phyloP scores from a whole-genome alignment of 2,113 vertebrate genomes.

The Myotis davidii region DNA sequence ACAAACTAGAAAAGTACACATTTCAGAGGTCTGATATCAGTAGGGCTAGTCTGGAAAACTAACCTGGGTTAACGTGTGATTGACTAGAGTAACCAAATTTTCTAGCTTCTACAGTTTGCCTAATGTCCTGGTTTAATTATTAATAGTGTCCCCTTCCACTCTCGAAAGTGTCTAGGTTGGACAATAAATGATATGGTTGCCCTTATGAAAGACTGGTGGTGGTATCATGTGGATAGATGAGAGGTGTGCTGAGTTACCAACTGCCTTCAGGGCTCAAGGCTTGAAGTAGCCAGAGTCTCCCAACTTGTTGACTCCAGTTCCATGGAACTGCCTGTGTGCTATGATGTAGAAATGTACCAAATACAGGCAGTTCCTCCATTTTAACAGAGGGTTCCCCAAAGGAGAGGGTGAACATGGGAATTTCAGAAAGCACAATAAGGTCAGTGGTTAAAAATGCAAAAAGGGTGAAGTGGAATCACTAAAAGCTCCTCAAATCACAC shows the following conservation, averaged over 20 bases:
- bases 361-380: background rate
- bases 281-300: background rate
- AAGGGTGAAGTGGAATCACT: background rate
- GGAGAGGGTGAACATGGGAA: background rate
- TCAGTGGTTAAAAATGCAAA: background rate
- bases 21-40: slow-evolving; percentile 34
- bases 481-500: background rate
- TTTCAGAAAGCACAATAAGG: background rate
- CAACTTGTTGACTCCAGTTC: background rate
- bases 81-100: slow-evolving; percentile 12
- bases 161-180: background rate
- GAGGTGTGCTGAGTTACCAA: background rate
- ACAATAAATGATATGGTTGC: background rate
- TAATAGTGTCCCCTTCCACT: background rate
- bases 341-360: background rate
- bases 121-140: slow-evolving; percentile 51
- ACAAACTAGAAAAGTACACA: slow-evolving; percentile 32
- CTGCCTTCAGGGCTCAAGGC: background rate
- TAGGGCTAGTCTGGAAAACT: background rate
- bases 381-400: background rate
- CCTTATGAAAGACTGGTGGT: background rate
- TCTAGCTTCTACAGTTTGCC: background rate
- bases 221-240: background rate
- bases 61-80: slow-evolving; percentile 1
- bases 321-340: background rate